Base-by-base conservation (phyloP, 2,888 invertebrate genomes). In the Nomada ruficornis region DNA sequence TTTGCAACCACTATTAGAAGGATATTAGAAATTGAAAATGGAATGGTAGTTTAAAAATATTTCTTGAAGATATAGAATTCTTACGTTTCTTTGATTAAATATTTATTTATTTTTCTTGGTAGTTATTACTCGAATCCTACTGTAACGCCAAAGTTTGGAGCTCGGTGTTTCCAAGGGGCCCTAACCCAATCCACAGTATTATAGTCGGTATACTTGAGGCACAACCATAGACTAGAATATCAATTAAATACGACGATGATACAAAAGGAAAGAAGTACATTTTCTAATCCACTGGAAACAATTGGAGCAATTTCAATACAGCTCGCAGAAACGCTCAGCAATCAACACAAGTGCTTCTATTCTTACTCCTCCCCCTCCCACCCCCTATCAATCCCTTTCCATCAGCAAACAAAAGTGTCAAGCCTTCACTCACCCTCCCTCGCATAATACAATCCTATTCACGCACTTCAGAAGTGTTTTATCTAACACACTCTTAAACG, bases 301-400 rank as follows among this genome's bases (percentile, higher is more conserved):
- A 71, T 71, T 42, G 62, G 20, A n/a, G 13, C 52, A 29, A 62
- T 62, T 68, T 42, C 55, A 23, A 2, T 5, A 20, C 54, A 23
- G 54, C 18, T 55, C 42, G 15, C 23, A 11, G 55, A 68, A 23
- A 47, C 55, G 42, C 23, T 54, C 55, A 55, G 42, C 55, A 68
- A 68, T 68, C 68, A 68, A 68, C 54, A 23, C 54, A 55, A 68
- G 68, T 68, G 68, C 55, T 68, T 55, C 55, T 68, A 68, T 68
- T 55, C 55, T 36, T 36, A 36, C 9, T 36, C 36, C 36, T 7
- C 36, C 36, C 7, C 36, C 36, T 55, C 36, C 10, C 55, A 18
- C 68, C 4, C 68, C 42, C 55, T 68, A 68, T 68, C 68, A 68
- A 68, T 68, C 68, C 68, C 55, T 42, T 68, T 23, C 55, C 18